These are phyloP conservation scores for Agrochola lychnidis DNA, from an alignment of 2,888 invertebrate genomes.

Conservation along the genomic window DNA sequence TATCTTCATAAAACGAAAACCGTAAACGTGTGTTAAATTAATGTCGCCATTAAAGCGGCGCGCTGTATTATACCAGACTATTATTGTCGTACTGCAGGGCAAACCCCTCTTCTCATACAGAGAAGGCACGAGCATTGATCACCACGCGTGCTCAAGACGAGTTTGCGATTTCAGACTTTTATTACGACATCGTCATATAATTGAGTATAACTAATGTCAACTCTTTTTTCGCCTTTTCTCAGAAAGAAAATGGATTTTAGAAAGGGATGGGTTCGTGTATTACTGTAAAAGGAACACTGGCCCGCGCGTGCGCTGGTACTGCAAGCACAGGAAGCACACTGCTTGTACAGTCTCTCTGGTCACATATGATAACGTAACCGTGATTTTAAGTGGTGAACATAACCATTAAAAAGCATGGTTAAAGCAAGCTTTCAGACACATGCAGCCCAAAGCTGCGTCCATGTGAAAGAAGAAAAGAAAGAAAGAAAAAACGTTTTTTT, in stretches of 20 bases:
- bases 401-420: conserved; percentile 28
- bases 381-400: conserved; percentile 23
- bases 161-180: neutral
- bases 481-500: too few relatives aligned
- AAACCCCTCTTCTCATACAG: neutral
- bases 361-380: conserved; percentile 15
- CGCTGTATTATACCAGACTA: neutral
- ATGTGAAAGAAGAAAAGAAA: too few relatives aligned
- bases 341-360: conserved; percentile 31
- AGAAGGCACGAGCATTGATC: neutral
- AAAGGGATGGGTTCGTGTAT: conserved; percentile 32
- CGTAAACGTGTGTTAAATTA: too few relatives aligned
- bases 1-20: too few relatives aligned
- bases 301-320: conserved; percentile 50
- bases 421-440: neutral
- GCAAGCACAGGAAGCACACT: conserved; percentile 22
- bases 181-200: neutral
- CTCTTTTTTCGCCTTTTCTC: conserved; percentile 3
- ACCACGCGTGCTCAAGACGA: neutral
- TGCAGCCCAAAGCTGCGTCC: neutral
- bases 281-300: conserved; percentile 35
- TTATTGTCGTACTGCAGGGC: neutral
- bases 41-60: too few relatives aligned
- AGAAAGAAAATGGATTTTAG: conserved; percentile 32
- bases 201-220: neutral